Conservation (phyloP, 2,888 invertebrate genomes). For the Mermis nigrescens region DNA sequence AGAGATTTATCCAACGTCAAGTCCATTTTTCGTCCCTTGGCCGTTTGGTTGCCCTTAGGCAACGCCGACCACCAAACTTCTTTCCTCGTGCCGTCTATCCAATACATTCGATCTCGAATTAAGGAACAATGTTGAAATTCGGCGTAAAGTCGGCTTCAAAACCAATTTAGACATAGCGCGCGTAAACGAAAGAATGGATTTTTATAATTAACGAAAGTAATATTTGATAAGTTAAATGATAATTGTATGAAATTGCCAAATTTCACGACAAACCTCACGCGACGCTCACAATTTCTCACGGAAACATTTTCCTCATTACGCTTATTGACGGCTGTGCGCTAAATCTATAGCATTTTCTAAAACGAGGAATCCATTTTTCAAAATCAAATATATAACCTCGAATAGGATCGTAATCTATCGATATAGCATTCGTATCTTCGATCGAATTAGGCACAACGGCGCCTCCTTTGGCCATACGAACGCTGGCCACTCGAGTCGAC, state of each 20-base stretch:
- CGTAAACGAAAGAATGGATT: too few relatives aligned
- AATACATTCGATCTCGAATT: constrained; percentile 59
- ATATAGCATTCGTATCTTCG: constrained; percentile 49
- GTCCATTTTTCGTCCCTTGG: constrained; percentile 24
- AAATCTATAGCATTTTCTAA: too few relatives aligned
- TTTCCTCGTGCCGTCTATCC: constrained; percentile 62
- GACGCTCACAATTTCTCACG: background rate
- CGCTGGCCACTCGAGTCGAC: background rate
- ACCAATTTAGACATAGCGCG: too few relatives aligned
- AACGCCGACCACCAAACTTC: constrained; percentile 21
- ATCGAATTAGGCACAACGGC: constrained; percentile 46
- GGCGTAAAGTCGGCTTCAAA: too few relatives aligned
- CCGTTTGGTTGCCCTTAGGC: constrained; percentile 27
- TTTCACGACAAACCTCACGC: too few relatives aligned
- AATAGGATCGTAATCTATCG: constrained; percentile 67
- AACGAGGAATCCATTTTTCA: too few relatives aligned
- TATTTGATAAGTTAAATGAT: too few relatives aligned
- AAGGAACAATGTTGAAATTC: background rate
- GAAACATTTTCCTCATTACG: too few relatives aligned
- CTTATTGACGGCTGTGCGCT: too few relatives aligned
- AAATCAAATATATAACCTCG: too few relatives aligned
- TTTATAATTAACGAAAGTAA: too few relatives aligned
- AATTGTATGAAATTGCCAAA: too few relatives aligned
- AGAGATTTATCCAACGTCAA: constrained; percentile 18
- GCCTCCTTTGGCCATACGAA: constrained; percentile 27